Base-by-base conservation (phyloP, 2,113 vertebrate species). In the Corapipo altera region DNA sequence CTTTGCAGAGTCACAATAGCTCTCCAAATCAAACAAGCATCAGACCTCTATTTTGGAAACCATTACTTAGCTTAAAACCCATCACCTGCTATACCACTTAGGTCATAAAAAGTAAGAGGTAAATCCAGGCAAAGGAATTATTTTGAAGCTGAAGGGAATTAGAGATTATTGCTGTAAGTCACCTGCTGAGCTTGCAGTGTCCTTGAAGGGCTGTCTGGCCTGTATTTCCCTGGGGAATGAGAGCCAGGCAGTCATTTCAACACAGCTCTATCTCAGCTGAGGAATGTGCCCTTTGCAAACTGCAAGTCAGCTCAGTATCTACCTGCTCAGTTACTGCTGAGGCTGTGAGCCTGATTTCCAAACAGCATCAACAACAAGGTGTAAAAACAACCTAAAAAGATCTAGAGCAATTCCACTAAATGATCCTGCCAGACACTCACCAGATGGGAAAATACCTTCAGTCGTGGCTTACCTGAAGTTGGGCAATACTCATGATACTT, bases 111-210 rank as follows among this genome's bases (percentile, higher is more conserved):
- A 91, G 62, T 20, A 71, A 62, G 59, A 76, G 64, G 71, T 21
- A 91, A 94, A 95, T 88, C 72, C 55, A 92, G 54, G 82, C 71
- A 61, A 66, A 77, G 64, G 62, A 89, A 88, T 95, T 93, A 48
- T 37, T 69, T 28, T 46, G 77, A 87, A 93, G 17, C 41, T 88
- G 82, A 93, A 92, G 55, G 43, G 88, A 90, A 94, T 94, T 86
- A 93, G 64, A 46, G 85, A 95, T 96, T 88, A 93, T 11, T 4
- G 1, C 54, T 76, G 70, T 14, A 39, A 87, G 73, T 71, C 58
- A 76, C 55, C 75, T 72, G 79, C 71, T 79, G 35, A 88, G 41
- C 19, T 82, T 35, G 62, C 58, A 72, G 49, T 52, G 49, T 57
- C 82, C 75, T 73, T 70, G 49, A 69, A 83, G 37, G 72, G 44